Percentiles rank a stretch among this genome's conserved stretches.
phyloP scores from a whole-genome alignment of 2,797 vertebrate genomes.

The Hemitrygon akajei region DNA sequence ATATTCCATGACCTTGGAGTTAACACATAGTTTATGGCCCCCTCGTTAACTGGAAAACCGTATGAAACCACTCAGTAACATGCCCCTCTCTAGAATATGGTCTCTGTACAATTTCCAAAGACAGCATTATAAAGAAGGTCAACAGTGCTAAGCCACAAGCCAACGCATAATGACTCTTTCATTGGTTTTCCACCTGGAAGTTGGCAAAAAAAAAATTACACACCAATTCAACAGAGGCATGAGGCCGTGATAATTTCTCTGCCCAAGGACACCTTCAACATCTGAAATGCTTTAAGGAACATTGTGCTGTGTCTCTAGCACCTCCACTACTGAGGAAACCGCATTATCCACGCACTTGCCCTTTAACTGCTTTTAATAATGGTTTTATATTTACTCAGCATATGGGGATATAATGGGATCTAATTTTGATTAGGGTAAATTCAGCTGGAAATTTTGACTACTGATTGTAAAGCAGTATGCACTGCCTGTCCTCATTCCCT shows the following conservation, averaged over 20 bases:
- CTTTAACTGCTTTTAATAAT: neutral
- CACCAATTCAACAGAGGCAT: neutral
- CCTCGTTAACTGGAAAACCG: neutral
- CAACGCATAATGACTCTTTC: conserved; percentile 15
- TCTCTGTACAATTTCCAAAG: conserved; percentile 21
- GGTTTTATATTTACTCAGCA: neutral
- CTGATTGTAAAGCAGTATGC: neutral
- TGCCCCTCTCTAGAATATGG: neutral
- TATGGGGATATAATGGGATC: neutral
- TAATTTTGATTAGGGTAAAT: neutral
- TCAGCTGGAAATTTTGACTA: neutral
- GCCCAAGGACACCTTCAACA: neutral
- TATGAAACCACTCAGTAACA: conserved; percentile 9
- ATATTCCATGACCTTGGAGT: neutral
- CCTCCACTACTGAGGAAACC: neutral
- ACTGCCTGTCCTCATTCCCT: neutral
- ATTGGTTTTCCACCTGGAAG: conserved; percentile 13
- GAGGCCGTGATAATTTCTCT: neutral
- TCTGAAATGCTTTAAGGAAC: neutral
- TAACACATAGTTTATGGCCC: neutral
- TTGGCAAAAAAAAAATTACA: neutral
- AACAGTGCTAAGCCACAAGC: neutral
- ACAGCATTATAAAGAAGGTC: conserved; percentile 24
- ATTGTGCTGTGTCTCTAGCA: neutral
- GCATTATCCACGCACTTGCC: neutral